A percentile compares a stretch with the other conserved stretches of the same genome.
phyloP scores from a whole-genome alignment of 1,140 invertebrate species.

The fruit fly (Drosophila melanogaster) region DNA sequence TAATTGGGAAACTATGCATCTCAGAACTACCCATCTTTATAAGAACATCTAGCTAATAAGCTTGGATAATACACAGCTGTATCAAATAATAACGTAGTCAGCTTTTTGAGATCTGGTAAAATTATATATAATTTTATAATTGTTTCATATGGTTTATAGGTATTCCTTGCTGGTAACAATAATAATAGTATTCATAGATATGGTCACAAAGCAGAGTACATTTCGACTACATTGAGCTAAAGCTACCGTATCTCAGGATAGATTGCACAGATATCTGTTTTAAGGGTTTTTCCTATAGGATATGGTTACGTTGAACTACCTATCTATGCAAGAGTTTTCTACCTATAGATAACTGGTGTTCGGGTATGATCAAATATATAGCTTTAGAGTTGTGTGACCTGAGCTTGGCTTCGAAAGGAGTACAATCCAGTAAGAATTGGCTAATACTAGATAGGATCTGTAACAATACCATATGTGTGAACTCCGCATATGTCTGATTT shows the following conservation, averaged over 20 bases:
- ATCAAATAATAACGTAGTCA: not conserved
- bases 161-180: not conserved
- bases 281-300: constrained; percentile 6
- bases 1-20: not conserved
- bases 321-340: constrained; percentile 13
- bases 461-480: constrained; percentile 26
- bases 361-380: not conserved
- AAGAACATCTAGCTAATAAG: not conserved
- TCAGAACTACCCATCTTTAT: not conserved
- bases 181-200: not conserved
- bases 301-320: not conserved
- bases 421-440: constrained; percentile 46
- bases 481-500: constrained; percentile 13
- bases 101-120: constrained; percentile 20
- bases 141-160: not conserved
- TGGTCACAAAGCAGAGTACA: constrained; percentile 5
- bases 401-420: constrained; percentile 45
- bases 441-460: constrained; percentile 28
- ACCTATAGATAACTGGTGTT: constrained; percentile 4
- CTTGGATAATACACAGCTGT: not conserved
- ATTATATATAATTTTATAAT: not conserved
- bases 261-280: not conserved
- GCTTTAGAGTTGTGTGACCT: constrained; percentile 37
- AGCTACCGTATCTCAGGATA: not conserved
- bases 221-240: not conserved